Conservation (phyloP, 2,797 vertebrate species). For the Emydoidea blandingii region DNA sequence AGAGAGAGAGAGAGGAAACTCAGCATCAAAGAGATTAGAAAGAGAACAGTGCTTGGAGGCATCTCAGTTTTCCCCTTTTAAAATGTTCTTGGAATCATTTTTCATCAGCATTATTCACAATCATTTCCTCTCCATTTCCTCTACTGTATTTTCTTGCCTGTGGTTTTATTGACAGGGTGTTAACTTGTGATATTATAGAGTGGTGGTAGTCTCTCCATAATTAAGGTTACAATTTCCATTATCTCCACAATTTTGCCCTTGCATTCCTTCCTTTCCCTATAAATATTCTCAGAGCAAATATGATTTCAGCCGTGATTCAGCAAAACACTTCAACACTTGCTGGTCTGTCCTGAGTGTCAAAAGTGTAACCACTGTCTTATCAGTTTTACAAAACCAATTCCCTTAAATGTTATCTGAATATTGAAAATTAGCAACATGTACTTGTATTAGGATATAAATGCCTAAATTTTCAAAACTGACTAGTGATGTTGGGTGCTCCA, state of each 20-base stretch:
- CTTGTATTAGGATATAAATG: not conserved
- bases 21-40: too few species aligned
- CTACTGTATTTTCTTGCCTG: not conserved
- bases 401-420: not conserved
- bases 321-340: not conserved
- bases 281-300: not conserved
- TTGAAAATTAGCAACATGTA: not conserved
- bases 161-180: not conserved
- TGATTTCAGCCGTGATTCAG: not conserved
- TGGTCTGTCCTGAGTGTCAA: conserved; percentile 6
- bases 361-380: not conserved
- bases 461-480: not conserved
- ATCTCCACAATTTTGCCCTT: not conserved
- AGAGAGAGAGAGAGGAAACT: too few species aligned
- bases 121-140: not conserved
- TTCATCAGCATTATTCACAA: not conserved
- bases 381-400: not conserved
- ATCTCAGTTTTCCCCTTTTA: not conserved
- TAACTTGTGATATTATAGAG: not conserved
- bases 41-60: not conserved
- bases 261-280: not conserved
- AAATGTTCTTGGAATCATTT: not conserved
- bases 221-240: not conserved
- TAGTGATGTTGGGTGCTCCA: not conserved
- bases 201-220: rapidly evolving